phyloP scores from a whole-genome alignment of 2,113 vertebrate species.

The Prionailurus bengalensis region DNA sequence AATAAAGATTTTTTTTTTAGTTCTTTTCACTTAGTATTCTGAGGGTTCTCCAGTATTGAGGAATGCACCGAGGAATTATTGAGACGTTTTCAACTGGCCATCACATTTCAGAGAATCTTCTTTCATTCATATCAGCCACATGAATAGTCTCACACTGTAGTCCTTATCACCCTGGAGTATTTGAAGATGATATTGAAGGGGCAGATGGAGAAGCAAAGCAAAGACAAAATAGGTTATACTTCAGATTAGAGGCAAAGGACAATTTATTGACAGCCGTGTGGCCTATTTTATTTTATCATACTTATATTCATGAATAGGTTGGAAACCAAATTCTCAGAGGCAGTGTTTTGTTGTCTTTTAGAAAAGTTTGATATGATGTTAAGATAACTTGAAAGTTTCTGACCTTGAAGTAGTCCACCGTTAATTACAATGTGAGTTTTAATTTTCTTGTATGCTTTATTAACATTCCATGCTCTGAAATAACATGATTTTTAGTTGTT shows the following conservation, averaged over 20 bases:
- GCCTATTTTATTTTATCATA: not conserved
- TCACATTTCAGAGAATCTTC: conserved; percentile 49
- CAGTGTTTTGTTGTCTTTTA: conserved; percentile 49
- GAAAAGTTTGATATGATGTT: conserved; percentile 30
- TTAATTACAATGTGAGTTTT: conserved; percentile 40
- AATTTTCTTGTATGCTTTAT: conserved; percentile 63
- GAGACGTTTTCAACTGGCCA: not conserved
- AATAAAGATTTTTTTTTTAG: conserved; percentile 18
- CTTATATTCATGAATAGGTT: conserved; percentile 31
- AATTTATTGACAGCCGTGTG: conserved; percentile 31
- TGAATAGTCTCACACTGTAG: not conserved
- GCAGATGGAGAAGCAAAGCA: conserved; percentile 38
- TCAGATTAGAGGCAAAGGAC: not conserved
- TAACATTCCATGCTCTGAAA: conserved; percentile 23
- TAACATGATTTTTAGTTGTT: conserved; percentile 53
- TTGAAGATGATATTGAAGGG: conserved; percentile 3
- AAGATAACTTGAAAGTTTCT: conserved; percentile 51
- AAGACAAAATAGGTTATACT: conserved; percentile 29
- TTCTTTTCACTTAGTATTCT: conserved; percentile 24
- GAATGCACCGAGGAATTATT: conserved; percentile 30
- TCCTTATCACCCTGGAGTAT: not conserved
- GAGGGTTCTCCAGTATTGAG: conserved; percentile 15
- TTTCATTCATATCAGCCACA: conserved; percentile 13
- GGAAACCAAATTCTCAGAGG: conserved; percentile 44
- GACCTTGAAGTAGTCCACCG: conserved; percentile 58